phyloP scores from a whole-genome alignment of 2,797 vertebrate genomes.

The Sebastes nivosus region DNA sequence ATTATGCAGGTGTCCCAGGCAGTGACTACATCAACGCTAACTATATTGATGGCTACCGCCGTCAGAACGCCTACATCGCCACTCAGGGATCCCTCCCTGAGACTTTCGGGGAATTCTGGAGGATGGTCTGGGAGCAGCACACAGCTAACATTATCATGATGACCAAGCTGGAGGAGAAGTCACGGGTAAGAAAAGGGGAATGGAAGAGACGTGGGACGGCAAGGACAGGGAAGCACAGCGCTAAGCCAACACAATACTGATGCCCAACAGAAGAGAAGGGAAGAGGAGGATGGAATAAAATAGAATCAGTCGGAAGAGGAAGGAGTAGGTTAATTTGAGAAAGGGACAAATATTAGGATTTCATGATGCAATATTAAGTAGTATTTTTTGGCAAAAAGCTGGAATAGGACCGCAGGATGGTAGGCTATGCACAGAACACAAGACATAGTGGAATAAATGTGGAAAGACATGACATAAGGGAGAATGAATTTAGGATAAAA shows the following conservation, averaged over 20 bases:
- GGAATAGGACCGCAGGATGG: neutral
- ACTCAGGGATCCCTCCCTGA: slow-evolving; percentile 96
- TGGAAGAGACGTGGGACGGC: neutral
- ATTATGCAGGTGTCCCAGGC: slow-evolving; percentile 89
- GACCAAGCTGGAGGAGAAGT: slow-evolving; percentile 98
- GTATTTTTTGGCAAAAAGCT: neutral
- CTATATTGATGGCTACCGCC: slow-evolving; percentile 97
- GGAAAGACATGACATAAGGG: neutral
- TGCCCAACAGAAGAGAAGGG: slow-evolving; percentile 81
- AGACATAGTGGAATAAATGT: neutral
- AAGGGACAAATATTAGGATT: neutral
- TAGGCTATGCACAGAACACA: neutral
- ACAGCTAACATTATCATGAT: slow-evolving; percentile 98
- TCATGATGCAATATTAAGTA: neutral
- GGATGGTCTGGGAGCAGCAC: slow-evolving; percentile 98
- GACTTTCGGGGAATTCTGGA: slow-evolving; percentile 98
- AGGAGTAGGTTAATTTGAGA: neutral
- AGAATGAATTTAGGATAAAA: neutral
- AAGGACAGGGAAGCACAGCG: neutral
- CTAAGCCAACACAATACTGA: slow-evolving; percentile 86
- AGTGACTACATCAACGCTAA: slow-evolving; percentile 98
- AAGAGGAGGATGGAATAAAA: slow-evolving; percentile 68
- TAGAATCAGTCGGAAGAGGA: neutral
- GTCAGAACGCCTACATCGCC: slow-evolving; percentile 97
- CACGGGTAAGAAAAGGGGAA: slow-evolving; percentile 87